A percentile compares a stretch with the other conserved stretches of the same genome.
phyloP scores from a whole-genome alignment of 2,888 invertebrate genomes.

The Drosophila parthenogenetica region DNA sequence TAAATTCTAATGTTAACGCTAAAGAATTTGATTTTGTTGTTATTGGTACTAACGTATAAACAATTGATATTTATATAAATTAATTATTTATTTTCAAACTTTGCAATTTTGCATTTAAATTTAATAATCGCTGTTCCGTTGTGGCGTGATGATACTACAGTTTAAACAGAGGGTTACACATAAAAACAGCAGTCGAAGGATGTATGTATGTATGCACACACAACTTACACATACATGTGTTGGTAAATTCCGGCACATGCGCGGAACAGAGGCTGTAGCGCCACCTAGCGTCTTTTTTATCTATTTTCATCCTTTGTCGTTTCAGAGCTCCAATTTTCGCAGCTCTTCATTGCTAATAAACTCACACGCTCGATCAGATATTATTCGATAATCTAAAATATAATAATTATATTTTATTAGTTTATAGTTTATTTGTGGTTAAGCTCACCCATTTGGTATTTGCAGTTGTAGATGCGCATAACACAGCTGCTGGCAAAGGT shows the following conservation, averaged over 20 bases:
- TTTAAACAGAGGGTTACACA: slow-evolving; percentile 58
- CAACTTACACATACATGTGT: slow-evolving; percentile 33
- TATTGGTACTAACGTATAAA: slow-evolving; percentile 8
- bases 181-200: slow-evolving; percentile 49
- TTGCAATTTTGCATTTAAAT: slow-evolving; percentile 38
- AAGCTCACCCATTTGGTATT: slow-evolving; percentile 60
- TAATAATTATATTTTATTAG: background rate
- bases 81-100: slow-evolving; percentile 31
- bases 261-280: slow-evolving; percentile 29
- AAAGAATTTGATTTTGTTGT: slow-evolving; percentile 1
- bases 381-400: slow-evolving; percentile 57
- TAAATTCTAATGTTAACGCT: slow-evolving; percentile 11
- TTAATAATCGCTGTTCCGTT: slow-evolving; percentile 34
- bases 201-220: slow-evolving; percentile 17
- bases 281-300: slow-evolving; percentile 33
- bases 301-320: background rate
- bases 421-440: background rate
- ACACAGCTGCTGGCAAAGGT: slow-evolving; percentile 66
- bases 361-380: slow-evolving; percentile 65
- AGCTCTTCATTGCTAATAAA: slow-evolving; percentile 61
- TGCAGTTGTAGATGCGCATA: slow-evolving; percentile 70
- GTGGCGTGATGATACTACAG: slow-evolving; percentile 61
- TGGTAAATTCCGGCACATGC: slow-evolving; percentile 51
- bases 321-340: slow-evolving; percentile 48
- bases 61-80: slow-evolving; percentile 10